Evolutionary conservation across 2,113 vertebrate genomes (phyloP), one percentile per base, ranked within the genome.

Genomic region (Morone saxatilis): DNA sequence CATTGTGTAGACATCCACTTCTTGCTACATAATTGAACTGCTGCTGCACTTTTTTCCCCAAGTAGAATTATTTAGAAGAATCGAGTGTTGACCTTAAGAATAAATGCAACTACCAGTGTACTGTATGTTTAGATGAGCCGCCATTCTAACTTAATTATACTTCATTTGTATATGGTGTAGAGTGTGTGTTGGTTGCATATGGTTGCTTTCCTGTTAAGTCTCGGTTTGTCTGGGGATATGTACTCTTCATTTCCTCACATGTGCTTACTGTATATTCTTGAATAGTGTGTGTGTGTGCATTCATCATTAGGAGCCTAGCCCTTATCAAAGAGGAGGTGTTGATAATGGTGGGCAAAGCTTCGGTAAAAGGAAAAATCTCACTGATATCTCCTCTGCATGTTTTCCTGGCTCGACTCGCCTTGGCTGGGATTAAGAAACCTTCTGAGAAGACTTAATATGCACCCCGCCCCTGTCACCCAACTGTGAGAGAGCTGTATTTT

Each of bases 361-460:
- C 3, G 50, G 47, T 56, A 50, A 60, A 75, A 47, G 13, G 12
- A 83, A 50, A 78, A 80, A 62, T 67, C 62, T n/a, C 70, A 45
- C 67, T 59, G 59, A 47, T 69, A 72, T 79, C 67, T 76, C 51
- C 60, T 53, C 48, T 57, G 71, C 17, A 36, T 82, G 80, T 78
- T 87, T 85, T 75, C 69, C 47, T 67, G 69, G 71, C 74, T 86
- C 68, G 3, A 6, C 85, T 79, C 47, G 2, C 78, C 78, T 71
- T 10, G 73, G 68, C 69, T 66, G 41, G 74, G 84, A 92, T 92
- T 89, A 90, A 60, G 71, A 80, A 87, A 57, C 79, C 81, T 81
- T 86, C 51, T 54, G 76, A 68, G 80, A 71, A 40, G 66, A 83
- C 67, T 87, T 89, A 86, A 89, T 88, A 51, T 81, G 70, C 73